Evolutionary conservation across 2,797 vertebrate species (phyloP), one percentile per base, ranked within the genome.

Genomic region (Sciurus carolinensis): DNA sequence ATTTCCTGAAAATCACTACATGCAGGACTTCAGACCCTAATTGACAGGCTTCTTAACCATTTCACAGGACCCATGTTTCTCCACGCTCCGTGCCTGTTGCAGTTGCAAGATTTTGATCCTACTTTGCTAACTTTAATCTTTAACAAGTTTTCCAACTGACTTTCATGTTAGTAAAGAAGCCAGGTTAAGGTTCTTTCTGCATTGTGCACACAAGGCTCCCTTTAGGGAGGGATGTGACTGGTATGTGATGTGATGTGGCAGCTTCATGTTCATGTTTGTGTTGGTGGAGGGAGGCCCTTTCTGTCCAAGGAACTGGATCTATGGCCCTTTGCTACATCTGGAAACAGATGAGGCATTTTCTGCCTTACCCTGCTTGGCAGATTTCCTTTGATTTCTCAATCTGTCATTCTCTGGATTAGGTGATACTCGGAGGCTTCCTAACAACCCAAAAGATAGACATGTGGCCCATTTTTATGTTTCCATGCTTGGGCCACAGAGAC

Each of bases 351-450:
- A 93, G 47, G 6, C 75, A 15, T 89, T 67, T 57, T 86, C 39
- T 67, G 8, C 44, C 71, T 75, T 42, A 75, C 24, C 3, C n/a
- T 47, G 42, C 42, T 77, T 86, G 50, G 1, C 39, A 72, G 57
- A 90, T 86, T 62, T 72, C 66, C 83, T 95, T 88, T 62, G 50
- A 66, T 80, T 88, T 94, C 91, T 93, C 66, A 72, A 3, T 87
- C 86, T 96, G 71, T 88, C 26, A 7, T 52, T 87, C 72, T 94
- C 50, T 85, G 36, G 50, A 85, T n/a, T 50, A 71, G 24, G 39
- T 57, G 18, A 4, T 47, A 22, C 17, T 62, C 57, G 47, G 50
- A 83, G 67, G 47, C 12, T 77, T 88, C 50, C 13, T 50, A 67
- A 28, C 62, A 95, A 36, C 33, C 66, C 88, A 64, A 52, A 80